A percentile compares a stretch with the other conserved stretches of the same genome.
Evolutionary conservation across 1,140 invertebrate genomes (phyloP).

Genomic region (Drosophila busckii): DNA sequence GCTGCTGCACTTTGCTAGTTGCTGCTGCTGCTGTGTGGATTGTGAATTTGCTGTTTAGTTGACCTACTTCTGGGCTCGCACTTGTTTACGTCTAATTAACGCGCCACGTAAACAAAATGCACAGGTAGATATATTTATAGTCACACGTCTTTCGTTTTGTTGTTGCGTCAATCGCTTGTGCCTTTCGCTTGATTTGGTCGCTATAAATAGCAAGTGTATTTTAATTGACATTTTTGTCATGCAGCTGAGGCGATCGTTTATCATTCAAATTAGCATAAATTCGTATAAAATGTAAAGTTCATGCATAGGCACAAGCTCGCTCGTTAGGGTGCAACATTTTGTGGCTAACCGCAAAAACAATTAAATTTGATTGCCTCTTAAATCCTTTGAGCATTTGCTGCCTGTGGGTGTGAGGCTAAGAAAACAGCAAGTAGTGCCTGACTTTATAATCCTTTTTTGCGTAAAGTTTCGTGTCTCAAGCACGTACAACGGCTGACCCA

Average conservation of each 20-base stretch:
- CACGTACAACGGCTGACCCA: conserved; percentile 44
- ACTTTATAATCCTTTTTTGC: conserved; percentile 53
- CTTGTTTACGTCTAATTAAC: conserved; percentile 69
- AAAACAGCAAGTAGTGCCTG: too few relatives aligned
- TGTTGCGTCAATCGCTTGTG: conserved; percentile 31
- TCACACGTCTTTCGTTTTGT: conserved; percentile 23
- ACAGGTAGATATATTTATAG: conserved; percentile 62
- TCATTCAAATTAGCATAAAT: conserved; percentile 44
- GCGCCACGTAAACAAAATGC: conserved; percentile 65
- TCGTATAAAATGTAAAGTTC: conserved; percentile 17
- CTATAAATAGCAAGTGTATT: conserved; percentile 57
- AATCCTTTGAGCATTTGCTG: conserved; percentile 44
- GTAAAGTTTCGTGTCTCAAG: conserved; percentile 64
- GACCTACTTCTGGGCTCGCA: conserved; percentile 64
- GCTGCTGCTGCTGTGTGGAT: conserved; percentile 5
- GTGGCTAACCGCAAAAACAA: conserved; percentile 61
- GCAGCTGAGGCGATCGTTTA: conserved; percentile 56
- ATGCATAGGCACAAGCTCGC: conserved; percentile 1
- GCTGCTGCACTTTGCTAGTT: neutral
- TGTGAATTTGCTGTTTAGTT: conserved; percentile 35
- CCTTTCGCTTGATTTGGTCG: conserved; percentile 50
- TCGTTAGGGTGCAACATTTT: conserved; percentile 22
- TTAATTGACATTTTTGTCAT: conserved; percentile 55
- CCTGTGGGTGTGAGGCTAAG: too few relatives aligned
- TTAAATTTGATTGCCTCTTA: conserved; percentile 75